These are phyloP conservation scores for Oncorhynchus keta DNA, from an alignment of 2,113 vertebrate species.

Conservation along the genomic window DNA sequence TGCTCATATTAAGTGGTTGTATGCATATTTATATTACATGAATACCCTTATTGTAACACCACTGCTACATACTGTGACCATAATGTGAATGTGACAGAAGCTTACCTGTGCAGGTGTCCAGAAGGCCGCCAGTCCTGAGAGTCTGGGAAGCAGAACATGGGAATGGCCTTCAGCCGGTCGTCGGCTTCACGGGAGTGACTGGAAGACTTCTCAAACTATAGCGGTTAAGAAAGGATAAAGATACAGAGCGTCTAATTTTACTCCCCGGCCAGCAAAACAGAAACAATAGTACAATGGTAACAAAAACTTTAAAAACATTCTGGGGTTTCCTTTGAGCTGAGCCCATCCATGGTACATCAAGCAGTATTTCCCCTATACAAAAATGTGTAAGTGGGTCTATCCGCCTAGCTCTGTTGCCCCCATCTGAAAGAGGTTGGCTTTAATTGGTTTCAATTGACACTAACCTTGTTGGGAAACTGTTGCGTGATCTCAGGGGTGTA, in stretches of 20 bases:
- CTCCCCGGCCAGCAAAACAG: background rate
- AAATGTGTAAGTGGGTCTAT: background rate
- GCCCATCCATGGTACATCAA: too few relatives aligned
- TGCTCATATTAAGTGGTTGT: too few relatives aligned
- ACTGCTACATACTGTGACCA: background rate
- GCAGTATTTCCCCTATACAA: too few relatives aligned
- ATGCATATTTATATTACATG: too few relatives aligned
- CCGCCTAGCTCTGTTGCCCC: background rate
- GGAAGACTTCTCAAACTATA: conserved; percentile 87
- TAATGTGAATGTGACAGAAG: background rate
- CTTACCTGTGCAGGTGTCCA: conserved; percentile 85
- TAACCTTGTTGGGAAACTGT: conserved; percentile 93
- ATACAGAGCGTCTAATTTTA: conserved; percentile 13
- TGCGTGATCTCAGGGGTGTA: conserved; percentile 91
- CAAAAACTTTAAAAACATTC: background rate
- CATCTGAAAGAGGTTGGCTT: background rate
- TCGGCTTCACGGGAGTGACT: conserved; percentile 88
- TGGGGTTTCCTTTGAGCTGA: background rate
- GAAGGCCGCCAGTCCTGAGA: conserved; percentile 87
- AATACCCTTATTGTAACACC: too few relatives aligned
- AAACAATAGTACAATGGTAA: background rate
- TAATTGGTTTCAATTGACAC: too few relatives aligned
- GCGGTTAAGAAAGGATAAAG: conserved; percentile 38
- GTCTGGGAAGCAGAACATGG: conserved; percentile 97
- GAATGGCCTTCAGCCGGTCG: conserved; percentile 93